Percentiles rank a stretch among this genome's conserved stretches.
Evolutionary conservation across 2,888 invertebrate species (phyloP).

Genomic region (Dryocosmus kuriphilus): DNA sequence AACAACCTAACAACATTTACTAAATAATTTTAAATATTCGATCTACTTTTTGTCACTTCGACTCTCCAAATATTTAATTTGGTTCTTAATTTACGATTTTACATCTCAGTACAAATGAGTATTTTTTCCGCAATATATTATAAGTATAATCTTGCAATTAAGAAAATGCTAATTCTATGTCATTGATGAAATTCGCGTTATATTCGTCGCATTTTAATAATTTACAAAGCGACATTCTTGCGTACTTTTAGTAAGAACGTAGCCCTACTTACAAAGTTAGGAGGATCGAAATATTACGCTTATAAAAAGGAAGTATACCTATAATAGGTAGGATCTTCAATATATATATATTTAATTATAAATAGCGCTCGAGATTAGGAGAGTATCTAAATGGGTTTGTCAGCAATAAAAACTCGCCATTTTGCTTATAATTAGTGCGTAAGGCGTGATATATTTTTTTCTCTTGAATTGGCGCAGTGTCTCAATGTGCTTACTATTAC

Average conservation of each 20-base stretch:
- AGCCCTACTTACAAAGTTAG: conserved; percentile 57
- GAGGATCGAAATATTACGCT: conserved; percentile 71
- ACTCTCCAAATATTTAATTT: background rate
- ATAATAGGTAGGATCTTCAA: conserved; percentile 46
- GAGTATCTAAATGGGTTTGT: conserved; percentile 44
- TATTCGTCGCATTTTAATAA: conserved; percentile 32
- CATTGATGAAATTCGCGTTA: conserved; percentile 9
- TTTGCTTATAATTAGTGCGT: conserved; percentile 29
- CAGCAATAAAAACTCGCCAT: conserved; percentile 27
- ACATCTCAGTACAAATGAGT: conserved; percentile 13
- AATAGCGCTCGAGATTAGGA: conserved; percentile 46
- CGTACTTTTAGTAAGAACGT: conserved; percentile 50
- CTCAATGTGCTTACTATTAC: conserved; percentile 69
- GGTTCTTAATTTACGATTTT: conserved; percentile 18
- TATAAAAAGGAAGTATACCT: conserved; percentile 56
- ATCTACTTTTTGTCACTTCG: background rate
- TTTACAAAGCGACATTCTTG: conserved; percentile 9
- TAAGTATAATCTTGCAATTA: conserved; percentile 4
- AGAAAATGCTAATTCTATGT: conserved; percentile 12
- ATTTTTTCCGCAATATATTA: conserved; percentile 24
- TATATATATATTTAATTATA: conserved; percentile 50
- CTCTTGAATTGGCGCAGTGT: conserved; percentile 68
- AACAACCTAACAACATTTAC: background rate
- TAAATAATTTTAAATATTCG: background rate
- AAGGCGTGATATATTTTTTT: conserved; percentile 49